Base-by-base conservation (phyloP, 2,797 vertebrate genomes). In the Coregonus sp. region DNA sequence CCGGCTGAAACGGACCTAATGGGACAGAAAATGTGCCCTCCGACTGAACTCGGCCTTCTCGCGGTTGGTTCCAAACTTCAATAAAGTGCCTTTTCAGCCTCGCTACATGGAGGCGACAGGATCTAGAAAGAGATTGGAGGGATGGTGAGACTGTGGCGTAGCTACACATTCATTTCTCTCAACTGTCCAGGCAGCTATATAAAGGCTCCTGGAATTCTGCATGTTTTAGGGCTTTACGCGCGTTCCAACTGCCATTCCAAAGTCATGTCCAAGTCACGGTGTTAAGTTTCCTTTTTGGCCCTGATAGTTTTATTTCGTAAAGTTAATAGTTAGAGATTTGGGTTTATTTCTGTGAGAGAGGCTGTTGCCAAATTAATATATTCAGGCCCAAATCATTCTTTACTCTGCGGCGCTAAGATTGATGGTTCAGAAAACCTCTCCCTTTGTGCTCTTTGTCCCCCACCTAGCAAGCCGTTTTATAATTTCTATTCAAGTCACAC, bases 11-110 rank as follows among this genome's bases (percentile, higher is more conserved):
- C 91, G 92, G 96, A 94, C 89, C 94, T 95, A 94, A 96, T 93
- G 95, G 93, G 87, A 95, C 89, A 96, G 96, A 98, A 97, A 96
- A 97, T 89, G 94, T 97, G 97, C 90, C 97, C 97, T 95, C 91
- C 93, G 92, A 85, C 79, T 98, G 97, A 98, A 97, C 97, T 95
- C 96, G 88, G 92, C 90, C 87, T 95, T 94, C 92, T 93, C 91
- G 87, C 88, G 89, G 90, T 92, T 93, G 85, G 87, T 91, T 90
- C 86, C 94, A 96, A 96, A 96, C 95, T 95, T 94, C 95, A 95
- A 94, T 95, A 93, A 96, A 96, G 94, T 94, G 92, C 86, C 94
- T 92, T 94, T 94, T 96, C 93, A 96, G 90, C 89, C 88, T 92
- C 94, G 83, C 95, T 91, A 92, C 95, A 89, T 92, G 94, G 91